Percentiles rank a stretch among this genome's conserved stretches.
Conservation (phyloP, 2,888 invertebrate species). For the Toxonevra muliebris region DNA sequence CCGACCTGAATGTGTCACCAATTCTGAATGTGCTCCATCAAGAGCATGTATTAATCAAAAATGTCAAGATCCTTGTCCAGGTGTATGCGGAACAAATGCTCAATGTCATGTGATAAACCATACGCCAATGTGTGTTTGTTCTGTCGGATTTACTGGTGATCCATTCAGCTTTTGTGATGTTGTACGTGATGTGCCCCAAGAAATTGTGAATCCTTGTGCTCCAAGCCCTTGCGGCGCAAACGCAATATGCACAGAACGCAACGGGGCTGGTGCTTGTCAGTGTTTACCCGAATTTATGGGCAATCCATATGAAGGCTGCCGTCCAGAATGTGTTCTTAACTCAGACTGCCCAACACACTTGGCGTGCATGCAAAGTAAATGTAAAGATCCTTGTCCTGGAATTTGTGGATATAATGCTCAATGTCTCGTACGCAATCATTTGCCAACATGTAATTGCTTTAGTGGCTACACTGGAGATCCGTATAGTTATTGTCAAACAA, state of each 20-base stretch:
- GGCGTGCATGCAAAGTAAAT: conserved; percentile 77
- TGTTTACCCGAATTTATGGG: conserved; percentile 78
- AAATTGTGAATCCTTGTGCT: conserved; percentile 69
- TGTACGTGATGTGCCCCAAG: conserved; percentile 48
- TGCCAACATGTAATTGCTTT: conserved; percentile 75
- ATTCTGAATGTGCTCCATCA: conserved; percentile 77
- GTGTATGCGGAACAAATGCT: conserved; percentile 72
- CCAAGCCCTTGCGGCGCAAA: conserved; percentile 83
- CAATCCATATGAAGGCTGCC: conserved; percentile 80
- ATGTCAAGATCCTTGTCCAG: conserved; percentile 77
- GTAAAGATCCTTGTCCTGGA: conserved; percentile 81
- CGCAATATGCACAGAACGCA: conserved; percentile 74
- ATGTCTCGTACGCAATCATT: conserved; percentile 77
- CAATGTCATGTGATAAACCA: conserved; percentile 71
- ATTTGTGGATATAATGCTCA: conserved; percentile 79
- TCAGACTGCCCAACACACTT: conserved; percentile 76
- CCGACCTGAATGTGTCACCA: conserved; percentile 81
- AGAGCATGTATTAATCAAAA: conserved; percentile 79
- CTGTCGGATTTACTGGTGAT: conserved; percentile 68
- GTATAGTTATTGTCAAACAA: conserved; percentile 71
- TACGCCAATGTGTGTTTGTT: conserved; percentile 71
- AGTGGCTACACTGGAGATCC: conserved; percentile 80
- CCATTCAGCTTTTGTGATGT: conserved; percentile 65
- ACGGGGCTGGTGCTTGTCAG: conserved; percentile 73
- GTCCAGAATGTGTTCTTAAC: conserved; percentile 78